phyloP scores from a whole-genome alignment of 2,113 vertebrate genomes.

The Proterorhinus semilunaris region DNA sequence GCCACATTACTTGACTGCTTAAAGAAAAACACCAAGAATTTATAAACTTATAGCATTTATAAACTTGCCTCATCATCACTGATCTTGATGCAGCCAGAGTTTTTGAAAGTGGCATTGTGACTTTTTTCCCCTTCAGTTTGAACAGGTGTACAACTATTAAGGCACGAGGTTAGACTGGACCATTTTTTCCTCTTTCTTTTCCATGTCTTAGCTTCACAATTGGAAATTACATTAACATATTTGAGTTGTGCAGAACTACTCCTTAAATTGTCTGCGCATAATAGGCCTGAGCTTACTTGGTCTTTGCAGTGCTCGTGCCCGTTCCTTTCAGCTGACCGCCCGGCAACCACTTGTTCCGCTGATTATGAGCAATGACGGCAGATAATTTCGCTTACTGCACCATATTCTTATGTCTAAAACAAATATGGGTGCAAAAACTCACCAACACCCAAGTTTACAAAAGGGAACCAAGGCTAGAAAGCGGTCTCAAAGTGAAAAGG shows the following conservation, averaged over 20 bases:
- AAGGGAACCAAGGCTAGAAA: slow-evolving; percentile 54
- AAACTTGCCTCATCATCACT: too few species aligned
- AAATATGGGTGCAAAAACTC: slow-evolving; percentile 20
- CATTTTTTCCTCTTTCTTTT: neutral
- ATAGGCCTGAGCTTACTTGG: slow-evolving; percentile 29
- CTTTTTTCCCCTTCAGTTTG: neutral
- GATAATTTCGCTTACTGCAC: slow-evolving; percentile 58
- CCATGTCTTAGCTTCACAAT: neutral
- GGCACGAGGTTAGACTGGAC: neutral
- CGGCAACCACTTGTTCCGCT: slow-evolving; percentile 44
- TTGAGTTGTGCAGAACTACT: neutral
- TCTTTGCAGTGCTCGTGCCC: slow-evolving; percentile 9
- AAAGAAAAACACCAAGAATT: neutral
- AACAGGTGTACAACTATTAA: neutral
- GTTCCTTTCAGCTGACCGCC: slow-evolving; percentile 54
- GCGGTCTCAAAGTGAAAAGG: slow-evolving; percentile 29
- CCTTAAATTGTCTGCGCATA: slow-evolving; percentile 15
- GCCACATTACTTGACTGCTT: neutral
- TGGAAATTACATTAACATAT: neutral
- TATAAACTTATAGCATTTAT: neutral
- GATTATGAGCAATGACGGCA: slow-evolving; percentile 44
- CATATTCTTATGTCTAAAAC: slow-evolving; percentile 43
- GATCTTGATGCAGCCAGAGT: neutral
- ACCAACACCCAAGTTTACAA: slow-evolving; percentile 50
- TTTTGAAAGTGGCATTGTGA: neutral